Percentiles rank a stretch among this genome's conserved stretches.
Conservation (phyloP, 2,888 invertebrate genomes). For the Ophonus ardosiacus region DNA sequence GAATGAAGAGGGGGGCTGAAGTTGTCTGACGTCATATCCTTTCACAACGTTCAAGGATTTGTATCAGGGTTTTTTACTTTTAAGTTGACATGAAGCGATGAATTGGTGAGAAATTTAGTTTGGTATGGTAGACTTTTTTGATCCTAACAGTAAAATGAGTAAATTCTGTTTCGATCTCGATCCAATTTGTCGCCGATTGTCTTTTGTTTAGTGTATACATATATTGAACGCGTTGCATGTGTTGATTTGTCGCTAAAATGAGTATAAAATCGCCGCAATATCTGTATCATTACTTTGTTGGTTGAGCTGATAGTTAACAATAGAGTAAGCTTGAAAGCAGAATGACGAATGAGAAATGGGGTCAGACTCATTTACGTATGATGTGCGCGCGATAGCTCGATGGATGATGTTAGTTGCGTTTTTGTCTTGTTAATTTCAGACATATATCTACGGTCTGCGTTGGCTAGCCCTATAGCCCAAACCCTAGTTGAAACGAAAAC, state of each 20-base stretch:
- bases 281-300: conserved; percentile 52
- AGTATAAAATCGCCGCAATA: conserved; percentile 42
- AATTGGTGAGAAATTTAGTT: conserved; percentile 58
- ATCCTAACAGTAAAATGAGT: conserved; percentile 3
- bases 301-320: conserved; percentile 29
- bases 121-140: conserved; percentile 23
- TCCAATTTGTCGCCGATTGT: conserved; percentile 29
- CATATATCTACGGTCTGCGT: conserved; percentile 10
- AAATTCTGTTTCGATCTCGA: conserved; percentile 28
- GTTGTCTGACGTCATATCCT: conserved; percentile 45
- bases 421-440: conserved; percentile 47
- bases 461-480: conserved; percentile 39
- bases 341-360: conserved; percentile 22
- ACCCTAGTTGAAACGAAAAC: conserved; percentile 22
- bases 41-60: conserved; percentile 51
- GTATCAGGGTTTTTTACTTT: conserved; percentile 57
- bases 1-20: conserved; percentile 37
- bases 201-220: background rate
- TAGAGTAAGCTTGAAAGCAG: background rate
- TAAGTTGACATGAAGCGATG: conserved; percentile 52
- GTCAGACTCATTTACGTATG: conserved; percentile 51
- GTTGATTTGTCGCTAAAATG: conserved; percentile 38
- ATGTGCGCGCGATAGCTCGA: conserved; percentile 9
- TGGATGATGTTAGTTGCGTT: conserved; percentile 33
- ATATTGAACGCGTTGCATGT: conserved; percentile 46